Evolutionary conservation across 2,113 vertebrate genomes (phyloP), one percentile per base, ranked within the genome.

Genomic region (Columbina picui): DNA sequence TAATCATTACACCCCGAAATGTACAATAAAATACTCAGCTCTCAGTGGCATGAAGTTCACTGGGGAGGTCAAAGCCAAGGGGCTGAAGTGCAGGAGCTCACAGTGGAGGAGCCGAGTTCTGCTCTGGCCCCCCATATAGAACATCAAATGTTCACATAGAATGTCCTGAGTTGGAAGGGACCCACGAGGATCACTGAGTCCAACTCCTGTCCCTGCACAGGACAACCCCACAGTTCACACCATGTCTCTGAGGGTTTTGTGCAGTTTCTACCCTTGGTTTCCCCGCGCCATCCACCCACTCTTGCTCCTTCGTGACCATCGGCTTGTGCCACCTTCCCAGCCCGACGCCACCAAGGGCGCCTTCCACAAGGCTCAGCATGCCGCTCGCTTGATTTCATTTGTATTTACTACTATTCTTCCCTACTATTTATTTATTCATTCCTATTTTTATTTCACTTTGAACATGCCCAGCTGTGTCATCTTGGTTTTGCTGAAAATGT

Each of bases 401-500:
- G 93, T 96, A 96, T 97, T 96, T 94, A 92, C 84, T 94, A 95
- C 82, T 90, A 86, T 95, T 95, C 94, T 96, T 96, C 89, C 94
- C 91, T 88, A 85, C 83, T 93, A 91, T 97, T 97, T 95, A 96
- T 96, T 97, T 97, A 94, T 95, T 85, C 84, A 2, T 84, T 84
- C 92, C 95, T 97, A 94, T 96, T 96, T 97, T 96, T 96, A 96
- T 90, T 90, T 65, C 74, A 1, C 95, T 97, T 97, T 97, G 95
- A 96, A 95, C 89, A 45, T 94, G 96, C 84, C 95, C 92, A 97
- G 95, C 96, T 97, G 95, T 94, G 93, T 97, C 91, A 95, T 96
- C 96, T 94, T 90, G 94, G 95, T 79, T 97, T 96, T 93, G 89
- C 88, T 73, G 90, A 84, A 96, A 96, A 96, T 84, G 65, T 96